Evolutionary conservation across 2,888 invertebrate genomes (phyloP).

Genomic region (Oligia latruncula): DNA sequence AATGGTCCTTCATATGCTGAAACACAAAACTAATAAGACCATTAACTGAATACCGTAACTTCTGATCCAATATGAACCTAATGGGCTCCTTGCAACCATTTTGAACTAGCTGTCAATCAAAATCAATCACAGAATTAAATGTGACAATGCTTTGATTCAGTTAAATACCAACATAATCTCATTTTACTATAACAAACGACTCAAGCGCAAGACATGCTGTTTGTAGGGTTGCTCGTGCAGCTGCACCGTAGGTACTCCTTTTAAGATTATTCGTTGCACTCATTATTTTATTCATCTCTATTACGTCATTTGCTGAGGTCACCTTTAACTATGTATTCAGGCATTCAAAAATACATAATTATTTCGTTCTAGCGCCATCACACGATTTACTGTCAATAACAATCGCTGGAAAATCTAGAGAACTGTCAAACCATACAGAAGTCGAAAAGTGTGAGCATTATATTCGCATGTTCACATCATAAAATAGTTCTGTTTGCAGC

Average conservation of each 20-base stretch:
- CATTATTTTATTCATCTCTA: not conserved
- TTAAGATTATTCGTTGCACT: not conserved
- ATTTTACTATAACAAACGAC: conserved; percentile 54
- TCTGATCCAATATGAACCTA: conserved; percentile 5
- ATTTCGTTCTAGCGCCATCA: not conserved
- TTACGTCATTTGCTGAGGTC: not conserved
- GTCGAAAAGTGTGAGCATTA: not conserved
- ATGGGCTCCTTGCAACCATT: conserved; percentile 17
- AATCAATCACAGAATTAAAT: conserved; percentile 34
- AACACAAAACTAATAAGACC: not conserved
- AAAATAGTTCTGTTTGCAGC: not conserved
- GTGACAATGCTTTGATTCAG: conserved; percentile 38
- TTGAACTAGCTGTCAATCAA: conserved; percentile 18
- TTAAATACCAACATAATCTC: conserved; percentile 41
- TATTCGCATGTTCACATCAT: too few relatives aligned
- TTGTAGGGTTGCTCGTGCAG: conserved; percentile 12
- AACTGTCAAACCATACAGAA: not conserved
- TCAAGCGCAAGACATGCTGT: conserved; percentile 32
- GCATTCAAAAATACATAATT: not conserved
- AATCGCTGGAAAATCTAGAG: not conserved
- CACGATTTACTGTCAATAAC: not conserved
- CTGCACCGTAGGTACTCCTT: not conserved
- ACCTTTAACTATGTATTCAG: not conserved
- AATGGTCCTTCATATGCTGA: conserved; percentile 1
- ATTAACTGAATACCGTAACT: not conserved